phyloP scores from a whole-genome alignment of 2,797 vertebrate species.

The Gymnothorax reevesii region DNA sequence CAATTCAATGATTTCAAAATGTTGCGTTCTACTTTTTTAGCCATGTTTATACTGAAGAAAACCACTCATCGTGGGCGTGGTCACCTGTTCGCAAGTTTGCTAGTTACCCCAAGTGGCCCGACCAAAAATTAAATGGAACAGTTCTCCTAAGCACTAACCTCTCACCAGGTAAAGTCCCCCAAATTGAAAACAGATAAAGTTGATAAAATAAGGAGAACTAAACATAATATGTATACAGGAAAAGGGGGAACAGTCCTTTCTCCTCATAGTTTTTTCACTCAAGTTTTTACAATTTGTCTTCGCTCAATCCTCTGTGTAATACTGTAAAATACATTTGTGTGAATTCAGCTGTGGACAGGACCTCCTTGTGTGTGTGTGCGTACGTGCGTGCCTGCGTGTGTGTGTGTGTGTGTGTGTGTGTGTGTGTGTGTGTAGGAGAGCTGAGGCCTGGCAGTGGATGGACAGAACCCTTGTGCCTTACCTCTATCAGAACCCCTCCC shows the following conservation, averaged over 20 bases:
- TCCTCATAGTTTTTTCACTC: not conserved
- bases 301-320: not conserved
- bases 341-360: not conserved
- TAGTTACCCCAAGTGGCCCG: not conserved
- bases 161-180: no score
- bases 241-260: not conserved
- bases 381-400: not conserved
- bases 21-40: not conserved
- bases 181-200: not conserved
- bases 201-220: not conserved
- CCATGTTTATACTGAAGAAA: not conserved
- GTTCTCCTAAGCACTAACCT: no score
- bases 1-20: not conserved
- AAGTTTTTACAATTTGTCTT: not conserved
- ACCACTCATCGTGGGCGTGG: no score
- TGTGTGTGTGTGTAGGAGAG: slow-evolving; percentile 55
- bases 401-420: slow-evolving; percentile 24
- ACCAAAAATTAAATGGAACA: no score
- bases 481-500: slow-evolving; percentile 62
- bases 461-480: slow-evolving; percentile 60
- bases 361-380: slow-evolving; percentile 9
- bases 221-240: not conserved
- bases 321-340: not conserved
- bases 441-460: slow-evolving; percentile 68
- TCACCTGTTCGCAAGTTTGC: no score